Base-by-base conservation (phyloP, 2,888 invertebrate genomes). In the Plebejus anna region DNA sequence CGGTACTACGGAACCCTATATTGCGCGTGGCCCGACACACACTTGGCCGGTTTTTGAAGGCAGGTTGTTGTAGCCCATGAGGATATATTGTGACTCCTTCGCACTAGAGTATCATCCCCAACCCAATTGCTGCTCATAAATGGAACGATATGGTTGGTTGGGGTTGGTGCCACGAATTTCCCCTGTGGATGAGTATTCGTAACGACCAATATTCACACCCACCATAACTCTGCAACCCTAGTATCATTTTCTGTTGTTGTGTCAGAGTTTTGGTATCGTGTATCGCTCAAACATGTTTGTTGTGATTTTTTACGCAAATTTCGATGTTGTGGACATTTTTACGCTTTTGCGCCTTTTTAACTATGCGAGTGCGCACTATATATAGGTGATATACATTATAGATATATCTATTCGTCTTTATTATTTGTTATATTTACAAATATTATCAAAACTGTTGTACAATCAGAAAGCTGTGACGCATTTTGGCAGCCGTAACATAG, bases 291-390 rank as follows among this genome's bases (percentile, higher is more conserved):
- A 83, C 76, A 82, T 87, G 86, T 88, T 88, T 81, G 83, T 84
- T 88, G 88, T 90, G 86, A 84, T 87, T 87, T 86, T 89, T 87
- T 87, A 84, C 81, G 86, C 85, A 82, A 82, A 84, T 90, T 92
- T 92, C 89, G 88, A 84, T 92, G 92, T 92, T 88, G 90, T 91
- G 87, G 81, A 85, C 80, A 85, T 84, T 89, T 90, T 90, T 91
- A 87, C 90, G 93, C 92, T 91, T 92, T 93, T 93, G 92, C 92
- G 92, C 90, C 86, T 88, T 89, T 91, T 87, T 90, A 32, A 55
- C 73, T 73, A 51, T 73, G 73, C 73, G 73, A 47, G 73, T 55
- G 73, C 73, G 73, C 28, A 73, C 73, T 73, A 73, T 73, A 73
- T 32, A 73, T 73, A 73, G 6, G 73, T 73, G 55, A 73, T 73